A percentile compares a stretch with the other conserved stretches of the same genome.
Evolutionary conservation across 1,140 invertebrate genomes (phyloP).

Genomic region (Monochamus saltuarius): DNA sequence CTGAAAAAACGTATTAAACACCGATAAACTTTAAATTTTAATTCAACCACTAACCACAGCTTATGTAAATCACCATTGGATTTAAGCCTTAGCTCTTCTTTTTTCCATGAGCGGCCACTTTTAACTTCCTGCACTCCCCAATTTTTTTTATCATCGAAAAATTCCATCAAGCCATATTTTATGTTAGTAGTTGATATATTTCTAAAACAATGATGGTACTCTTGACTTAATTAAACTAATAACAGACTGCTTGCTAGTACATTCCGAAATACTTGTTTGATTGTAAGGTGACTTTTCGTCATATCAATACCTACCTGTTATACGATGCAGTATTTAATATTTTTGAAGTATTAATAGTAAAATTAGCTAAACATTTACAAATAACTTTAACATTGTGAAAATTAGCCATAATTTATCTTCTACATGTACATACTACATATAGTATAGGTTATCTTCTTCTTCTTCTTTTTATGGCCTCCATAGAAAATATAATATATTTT

Average conservation of each 20-base stretch:
- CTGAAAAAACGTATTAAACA: constrained; percentile 51
- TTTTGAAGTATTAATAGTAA: constrained; percentile 5
- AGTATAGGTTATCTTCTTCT: no score
- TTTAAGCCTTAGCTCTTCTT: constrained; percentile 91
- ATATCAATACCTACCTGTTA: neutral
- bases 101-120: constrained; percentile 85
- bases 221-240: no score
- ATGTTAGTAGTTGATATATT: constrained; percentile 22
- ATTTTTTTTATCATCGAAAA: constrained; percentile 89
- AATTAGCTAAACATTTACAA: constrained; percentile 1
- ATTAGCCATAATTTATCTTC: neutral
- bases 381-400: constrained; percentile 9
- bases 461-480: no score
- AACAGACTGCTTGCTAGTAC: no score
- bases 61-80: constrained; percentile 97
- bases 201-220: constrained; percentile 14
- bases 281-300: neutral
- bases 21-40: constrained; percentile 12
- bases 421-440: no score
- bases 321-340: neutral
- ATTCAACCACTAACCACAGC: constrained; percentile 75
- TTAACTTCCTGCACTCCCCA: constrained; percentile 78
- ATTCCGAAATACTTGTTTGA: no score
- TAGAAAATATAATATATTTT: no score
- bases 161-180: constrained; percentile 71